Base-by-base conservation (phyloP, 1,140 invertebrate species). In the Aphidius gifuensis region DNA sequence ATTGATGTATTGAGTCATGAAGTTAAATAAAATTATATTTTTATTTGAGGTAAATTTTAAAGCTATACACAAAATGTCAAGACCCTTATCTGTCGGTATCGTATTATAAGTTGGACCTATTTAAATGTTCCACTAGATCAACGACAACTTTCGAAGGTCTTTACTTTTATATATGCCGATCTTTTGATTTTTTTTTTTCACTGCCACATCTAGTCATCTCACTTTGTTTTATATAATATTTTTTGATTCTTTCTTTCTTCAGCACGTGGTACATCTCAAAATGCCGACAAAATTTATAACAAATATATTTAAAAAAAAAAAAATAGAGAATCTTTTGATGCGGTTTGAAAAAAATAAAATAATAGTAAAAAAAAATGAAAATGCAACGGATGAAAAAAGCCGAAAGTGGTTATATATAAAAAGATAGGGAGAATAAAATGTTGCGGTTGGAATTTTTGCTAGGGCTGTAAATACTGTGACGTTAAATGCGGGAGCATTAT, bases 91-190 rank as follows among this genome's bases (percentile, higher is more conserved):
- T 57, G 55, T 44, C 55, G 55, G 55, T 57, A 57, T 44, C 40
- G 55, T 8, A 57, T 57, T 6, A 7, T 8, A 69, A 70, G 74
- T 74, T 70, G 70, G 65, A 68, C 69, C 74, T 78, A 79, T 75
- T 79, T 79, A 79, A 78, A 68, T 70, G 72, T 65, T 67, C 74
- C 74, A 80, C 77, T 80, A 79, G 77, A 80, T 80, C 77, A 80
- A 80, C 74, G 75, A 77, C 76, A 75, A 72, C 65, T 76, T 78
- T 77, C 76, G 76, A 76, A 38, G 9, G 38, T 11, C 38, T 11
- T 9, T 5, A 45, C 11, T 9, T 11, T 9, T 45, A 45, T 45
- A 21, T 9, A 44, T 42, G n/a, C 55, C 16, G 44, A 58, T n/a
- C 38, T 58, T 49, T 58, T 44, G 46, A 38, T 44, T 38, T 38